Percentiles rank a stretch among this genome's conserved stretches.
These are phyloP conservation scores for Cheracebus regulus DNA, from an alignment of 2,797 vertebrate species.

Conservation along the genomic window DNA sequence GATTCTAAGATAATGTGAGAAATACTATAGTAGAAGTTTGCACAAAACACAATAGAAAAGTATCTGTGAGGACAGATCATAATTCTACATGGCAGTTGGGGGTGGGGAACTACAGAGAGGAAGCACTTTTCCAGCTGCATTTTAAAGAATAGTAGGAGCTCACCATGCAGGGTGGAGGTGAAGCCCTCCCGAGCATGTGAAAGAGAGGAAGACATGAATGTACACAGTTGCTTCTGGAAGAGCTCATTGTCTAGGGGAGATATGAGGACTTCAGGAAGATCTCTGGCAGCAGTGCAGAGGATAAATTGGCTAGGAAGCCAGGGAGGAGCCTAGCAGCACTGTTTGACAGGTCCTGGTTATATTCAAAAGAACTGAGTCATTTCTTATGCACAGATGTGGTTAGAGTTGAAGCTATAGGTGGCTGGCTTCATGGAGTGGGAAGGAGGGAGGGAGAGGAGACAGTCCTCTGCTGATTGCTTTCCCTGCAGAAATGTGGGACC, in stretches of 20 bases:
- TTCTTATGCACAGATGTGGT: background rate
- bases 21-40: background rate
- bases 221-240: background rate
- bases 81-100: background rate
- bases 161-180: fast-evolving
- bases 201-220: background rate
- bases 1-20: background rate
- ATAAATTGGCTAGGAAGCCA: background rate
- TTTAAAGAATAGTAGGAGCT: background rate
- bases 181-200: background rate
- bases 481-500: background rate
- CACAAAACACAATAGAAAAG: background rate
- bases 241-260: background rate
- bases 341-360: background rate
- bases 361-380: background rate
- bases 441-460: background rate
- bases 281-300: background rate
- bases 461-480: background rate
- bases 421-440: background rate
- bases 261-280: background rate
- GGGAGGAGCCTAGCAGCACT: background rate
- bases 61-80: background rate
- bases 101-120: background rate
- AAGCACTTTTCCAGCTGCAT: background rate
- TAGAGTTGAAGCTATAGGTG: background rate